phyloP scores from a whole-genome alignment of 23 tunicate genomes.

The Trididemnum nubilum region DNA sequence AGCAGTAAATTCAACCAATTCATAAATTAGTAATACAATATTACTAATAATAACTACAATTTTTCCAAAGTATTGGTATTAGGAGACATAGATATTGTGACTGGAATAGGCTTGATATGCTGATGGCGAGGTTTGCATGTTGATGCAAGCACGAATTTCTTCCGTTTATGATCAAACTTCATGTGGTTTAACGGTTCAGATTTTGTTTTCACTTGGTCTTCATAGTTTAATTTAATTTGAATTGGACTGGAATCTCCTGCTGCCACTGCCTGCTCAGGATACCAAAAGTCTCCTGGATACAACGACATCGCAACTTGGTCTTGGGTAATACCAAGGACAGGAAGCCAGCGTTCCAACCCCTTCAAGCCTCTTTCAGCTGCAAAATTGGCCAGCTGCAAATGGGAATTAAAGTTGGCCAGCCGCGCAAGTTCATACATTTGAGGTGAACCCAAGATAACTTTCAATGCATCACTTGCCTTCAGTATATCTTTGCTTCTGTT shows the following conservation, averaged over 20 bases:
- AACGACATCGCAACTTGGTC: conserved; percentile 37
- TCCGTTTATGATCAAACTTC: not conserved
- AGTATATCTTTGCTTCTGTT: conserved; percentile 11
- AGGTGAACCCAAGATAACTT: conserved; percentile 49
- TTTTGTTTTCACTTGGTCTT: not conserved
- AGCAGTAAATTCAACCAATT: too few species aligned
- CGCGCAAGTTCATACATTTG: conserved; percentile 44
- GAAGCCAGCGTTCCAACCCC: conserved; percentile 66
- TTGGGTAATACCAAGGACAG: conserved; percentile 36
- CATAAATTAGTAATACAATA: too few species aligned
- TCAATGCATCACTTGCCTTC: not conserved
- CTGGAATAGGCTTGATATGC: conserved; percentile 10
- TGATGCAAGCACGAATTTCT: not conserved
- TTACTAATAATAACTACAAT: too few species aligned
- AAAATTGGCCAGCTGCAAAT: conserved; percentile 28
- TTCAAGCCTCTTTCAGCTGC: conserved; percentile 29
- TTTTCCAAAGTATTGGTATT: too few species aligned
- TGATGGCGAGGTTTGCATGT: not conserved
- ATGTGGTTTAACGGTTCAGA: conserved; percentile 5
- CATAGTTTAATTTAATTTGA: not conserved
- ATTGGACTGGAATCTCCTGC: not conserved
- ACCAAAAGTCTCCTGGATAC: conserved; percentile 55
- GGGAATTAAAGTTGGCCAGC: conserved; percentile 23
- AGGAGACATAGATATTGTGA: too few species aligned
- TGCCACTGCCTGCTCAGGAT: conserved; percentile 40